Evolutionary conservation across 2,888 invertebrate species (phyloP).

Genomic region (Tortrix viridana): DNA sequence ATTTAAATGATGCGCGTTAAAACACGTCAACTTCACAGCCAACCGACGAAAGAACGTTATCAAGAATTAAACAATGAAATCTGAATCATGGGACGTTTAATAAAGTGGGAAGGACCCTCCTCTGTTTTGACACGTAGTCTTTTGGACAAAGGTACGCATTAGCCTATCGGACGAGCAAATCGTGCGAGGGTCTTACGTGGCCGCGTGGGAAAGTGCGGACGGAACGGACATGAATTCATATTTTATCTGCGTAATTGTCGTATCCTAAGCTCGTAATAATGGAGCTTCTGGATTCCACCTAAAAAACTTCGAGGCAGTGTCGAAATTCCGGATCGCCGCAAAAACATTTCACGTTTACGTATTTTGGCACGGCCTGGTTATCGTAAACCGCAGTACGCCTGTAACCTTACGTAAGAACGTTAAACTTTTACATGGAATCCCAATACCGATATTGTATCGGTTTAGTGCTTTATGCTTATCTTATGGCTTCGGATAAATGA

Average conservation of each 20-base stretch:
- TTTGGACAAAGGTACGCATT: slow-evolving; percentile 46
- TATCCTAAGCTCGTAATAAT: background rate
- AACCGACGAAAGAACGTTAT: background rate
- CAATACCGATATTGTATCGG: slow-evolving; percentile 30
- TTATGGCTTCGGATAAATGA: slow-evolving; percentile 23
- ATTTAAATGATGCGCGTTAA: slow-evolving; percentile 8
- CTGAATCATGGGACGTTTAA: background rate
- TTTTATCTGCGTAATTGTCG: background rate
- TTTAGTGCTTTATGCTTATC: slow-evolving; percentile 24
- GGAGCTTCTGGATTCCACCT: background rate
- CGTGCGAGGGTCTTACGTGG: slow-evolving; percentile 46
- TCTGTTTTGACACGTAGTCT: background rate
- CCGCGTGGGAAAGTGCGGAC: slow-evolving; percentile 40
- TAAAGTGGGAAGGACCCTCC: background rate
- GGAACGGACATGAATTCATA: slow-evolving; percentile 41
- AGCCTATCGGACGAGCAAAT: slow-evolving; percentile 49
- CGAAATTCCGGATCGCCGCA: slow-evolving; percentile 15
- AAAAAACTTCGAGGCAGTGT: slow-evolving; percentile 5
- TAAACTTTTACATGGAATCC: slow-evolving; percentile 27
- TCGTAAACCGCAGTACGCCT: slow-evolving; percentile 25
- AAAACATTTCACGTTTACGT: slow-evolving; percentile 25
- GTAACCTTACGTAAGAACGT: slow-evolving; percentile 31
- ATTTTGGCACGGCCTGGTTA: slow-evolving; percentile 27
- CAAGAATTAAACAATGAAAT: background rate
- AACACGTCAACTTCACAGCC: background rate